Evolutionary conservation across 2,888 invertebrate genomes (phyloP).

Genomic region (Caenorhabditis sulstoni): DNA sequence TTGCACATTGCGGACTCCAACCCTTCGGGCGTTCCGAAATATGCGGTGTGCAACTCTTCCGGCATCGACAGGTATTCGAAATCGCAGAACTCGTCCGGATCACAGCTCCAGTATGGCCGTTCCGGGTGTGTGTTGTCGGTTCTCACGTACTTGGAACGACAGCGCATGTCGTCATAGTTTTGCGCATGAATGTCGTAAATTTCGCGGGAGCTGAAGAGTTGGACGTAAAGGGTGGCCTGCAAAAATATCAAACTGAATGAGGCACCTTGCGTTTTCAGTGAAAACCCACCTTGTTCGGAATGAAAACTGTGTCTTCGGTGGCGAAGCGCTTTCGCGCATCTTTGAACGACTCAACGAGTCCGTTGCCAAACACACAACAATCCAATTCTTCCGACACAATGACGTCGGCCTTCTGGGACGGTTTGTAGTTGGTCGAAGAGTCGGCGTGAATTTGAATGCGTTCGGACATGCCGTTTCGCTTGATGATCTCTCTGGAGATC

Average conservation of each 20-base stretch:
- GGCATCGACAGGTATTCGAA: conserved; percentile 47
- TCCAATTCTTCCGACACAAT: conserved; percentile 63
- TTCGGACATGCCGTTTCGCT: conserved; percentile 18
- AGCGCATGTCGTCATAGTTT: conserved; percentile 34
- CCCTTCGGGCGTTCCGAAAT: conserved; percentile 18
- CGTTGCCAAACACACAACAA: conserved; percentile 64
- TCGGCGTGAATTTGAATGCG: conserved; percentile 18
- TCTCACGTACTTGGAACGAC: conserved; percentile 50
- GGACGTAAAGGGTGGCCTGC: conserved; percentile 39
- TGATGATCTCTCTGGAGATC: conserved; percentile 50
- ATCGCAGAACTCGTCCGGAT: conserved; percentile 27
- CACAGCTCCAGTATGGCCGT: conserved; percentile 63
- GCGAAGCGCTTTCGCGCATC: conserved; percentile 63
- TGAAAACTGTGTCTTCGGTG: conserved; percentile 45
- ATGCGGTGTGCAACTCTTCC: conserved; percentile 11
- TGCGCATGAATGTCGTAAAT: conserved; percentile 51
- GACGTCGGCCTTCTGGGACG: conserved; percentile 54
- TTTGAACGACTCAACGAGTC: conserved; percentile 51
- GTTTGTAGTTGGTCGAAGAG: conserved; percentile 36
- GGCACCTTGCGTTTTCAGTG: no score
- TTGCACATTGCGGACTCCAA: background rate
- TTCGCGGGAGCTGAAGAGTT: conserved; percentile 42
- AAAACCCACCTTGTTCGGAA: conserved; percentile 60
- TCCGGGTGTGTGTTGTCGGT: background rate
- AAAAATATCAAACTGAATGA: no score